Evolutionary conservation across 2,113 vertebrate species (phyloP).

Genomic region (Connochaetes taurinus): DNA sequence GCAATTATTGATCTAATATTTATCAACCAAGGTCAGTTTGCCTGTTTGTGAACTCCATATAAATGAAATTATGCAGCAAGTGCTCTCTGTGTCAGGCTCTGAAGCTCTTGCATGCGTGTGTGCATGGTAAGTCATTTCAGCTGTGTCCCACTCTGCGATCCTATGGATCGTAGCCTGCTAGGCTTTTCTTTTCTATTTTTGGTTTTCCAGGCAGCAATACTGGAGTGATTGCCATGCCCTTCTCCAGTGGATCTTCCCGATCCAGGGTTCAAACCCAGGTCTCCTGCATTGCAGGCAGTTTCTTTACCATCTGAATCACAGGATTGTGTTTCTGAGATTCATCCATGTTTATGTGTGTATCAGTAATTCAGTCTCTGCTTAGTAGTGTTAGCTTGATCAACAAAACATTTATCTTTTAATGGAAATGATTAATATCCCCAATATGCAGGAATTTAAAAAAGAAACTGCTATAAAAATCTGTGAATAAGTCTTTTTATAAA

Average conservation of each 20-base stretch:
- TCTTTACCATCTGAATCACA: not conserved
- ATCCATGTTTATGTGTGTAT: not conserved
- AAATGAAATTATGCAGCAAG: not conserved
- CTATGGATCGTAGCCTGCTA: not conserved
- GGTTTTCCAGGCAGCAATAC: not conserved
- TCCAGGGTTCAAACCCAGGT: not conserved
- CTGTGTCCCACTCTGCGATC: not conserved
- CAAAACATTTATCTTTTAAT: not conserved
- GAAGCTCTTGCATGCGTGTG: fast-evolving
- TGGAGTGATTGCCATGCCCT: not conserved
- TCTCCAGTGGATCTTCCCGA: not conserved
- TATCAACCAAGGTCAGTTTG: not conserved
- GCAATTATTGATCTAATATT: not conserved
- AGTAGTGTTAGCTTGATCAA: not conserved
- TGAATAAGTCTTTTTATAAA: not conserved
- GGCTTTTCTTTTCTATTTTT: not conserved
- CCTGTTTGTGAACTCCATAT: not conserved
- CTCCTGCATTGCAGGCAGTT: not conserved
- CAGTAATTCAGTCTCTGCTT: not conserved
- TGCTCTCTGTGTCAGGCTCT: not conserved
- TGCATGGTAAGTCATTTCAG: not conserved
- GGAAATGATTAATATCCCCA: not conserved
- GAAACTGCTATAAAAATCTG: not conserved
- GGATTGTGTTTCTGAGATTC: not conserved
- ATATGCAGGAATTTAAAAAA: not conserved